Evolutionary conservation across 2,888 invertebrate species (phyloP), one percentile per base, ranked within the genome.

Genomic region (Hemithea aestivaria): DNA sequence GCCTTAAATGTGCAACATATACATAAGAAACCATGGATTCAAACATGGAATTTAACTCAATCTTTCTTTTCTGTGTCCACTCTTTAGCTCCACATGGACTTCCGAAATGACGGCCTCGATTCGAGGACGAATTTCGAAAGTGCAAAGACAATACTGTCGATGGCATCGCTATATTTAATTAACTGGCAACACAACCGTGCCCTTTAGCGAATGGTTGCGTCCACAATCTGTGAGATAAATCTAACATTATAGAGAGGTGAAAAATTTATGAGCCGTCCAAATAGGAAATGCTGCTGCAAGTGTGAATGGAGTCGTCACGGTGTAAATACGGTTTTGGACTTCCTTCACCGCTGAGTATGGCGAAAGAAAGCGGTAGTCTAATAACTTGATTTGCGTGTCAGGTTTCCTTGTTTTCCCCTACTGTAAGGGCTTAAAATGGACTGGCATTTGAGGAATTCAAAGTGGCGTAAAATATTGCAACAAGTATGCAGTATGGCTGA

Each of bases 101-200:
- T 64, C 56, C 58, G 51, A 62, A 49, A 51, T 47, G 48, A 40
- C 58, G 61, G 53, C 70, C 73, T 70, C 64, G 48, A 33, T 33
- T 34, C 60, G 68, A 72, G 69, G 73, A 60, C 66, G 58, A 55
- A 54, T 64, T 69, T 65, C 67, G 67, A 74, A 74, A 74, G 72
- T 66, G 56, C 55, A 56, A 59, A 63, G 66, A 72, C 72, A 67
- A 60, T 69, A 52, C 57, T 12, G 22, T 28, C 48, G 56, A 57
- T 62, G 51, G 39, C 50, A 71, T 71, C 69, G 56, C 45, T 50
- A 53, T 59, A 59, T 62, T 69, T 72, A 71, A 73, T 72, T 69
- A 72, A 65, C 59, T 16, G 16, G 16, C 50, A 40, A 60, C 35
- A 63, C 57, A 31, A 56, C 12, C 33, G 4, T 39, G 41, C 20